A percentile compares a stretch with the other conserved stretches of the same genome.
phyloP scores from a whole-genome alignment of 2,797 vertebrate genomes.

The Linurgus olivaceus region DNA sequence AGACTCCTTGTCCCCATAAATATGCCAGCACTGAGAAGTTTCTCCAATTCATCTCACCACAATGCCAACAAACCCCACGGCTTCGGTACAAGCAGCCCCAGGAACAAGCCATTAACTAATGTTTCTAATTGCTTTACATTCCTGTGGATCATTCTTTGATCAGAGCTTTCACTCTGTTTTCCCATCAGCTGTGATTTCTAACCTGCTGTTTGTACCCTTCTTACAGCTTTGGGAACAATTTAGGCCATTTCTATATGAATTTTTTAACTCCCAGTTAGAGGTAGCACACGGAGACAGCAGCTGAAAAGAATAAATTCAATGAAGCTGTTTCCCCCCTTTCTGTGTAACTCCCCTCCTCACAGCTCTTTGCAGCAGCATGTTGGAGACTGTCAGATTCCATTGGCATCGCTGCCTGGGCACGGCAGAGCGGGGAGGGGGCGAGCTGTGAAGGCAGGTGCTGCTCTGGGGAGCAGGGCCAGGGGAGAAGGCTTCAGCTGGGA shows the following conservation, averaged over 20 bases:
- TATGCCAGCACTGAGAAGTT: rapidly evolving
- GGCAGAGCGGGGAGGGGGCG: rapidly evolving
- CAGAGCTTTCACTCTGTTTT: neutral
- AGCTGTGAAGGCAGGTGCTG: neutral
- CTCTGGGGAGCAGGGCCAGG: neutral
- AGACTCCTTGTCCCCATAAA: neutral
- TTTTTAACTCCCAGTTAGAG: neutral
- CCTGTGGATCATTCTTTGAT: neutral
- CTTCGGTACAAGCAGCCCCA: neutral
- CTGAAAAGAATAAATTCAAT: neutral
- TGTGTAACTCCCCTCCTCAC: neutral
- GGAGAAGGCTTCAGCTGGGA: neutral
- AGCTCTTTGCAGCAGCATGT: neutral
- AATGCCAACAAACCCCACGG: rapidly evolving
- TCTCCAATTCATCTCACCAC: neutral
- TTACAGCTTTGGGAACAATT: neutral
- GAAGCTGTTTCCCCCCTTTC: neutral
- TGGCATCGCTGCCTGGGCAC: rapidly evolving
- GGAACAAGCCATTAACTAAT: neutral
- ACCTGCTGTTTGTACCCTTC: neutral
- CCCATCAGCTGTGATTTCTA: neutral
- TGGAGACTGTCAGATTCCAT: neutral
- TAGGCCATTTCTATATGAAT: neutral
- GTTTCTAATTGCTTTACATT: neutral
- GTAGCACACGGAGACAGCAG: neutral